phyloP scores from a whole-genome alignment of 2,797 vertebrate species.

The Paramormyrops hopkinsi region DNA sequence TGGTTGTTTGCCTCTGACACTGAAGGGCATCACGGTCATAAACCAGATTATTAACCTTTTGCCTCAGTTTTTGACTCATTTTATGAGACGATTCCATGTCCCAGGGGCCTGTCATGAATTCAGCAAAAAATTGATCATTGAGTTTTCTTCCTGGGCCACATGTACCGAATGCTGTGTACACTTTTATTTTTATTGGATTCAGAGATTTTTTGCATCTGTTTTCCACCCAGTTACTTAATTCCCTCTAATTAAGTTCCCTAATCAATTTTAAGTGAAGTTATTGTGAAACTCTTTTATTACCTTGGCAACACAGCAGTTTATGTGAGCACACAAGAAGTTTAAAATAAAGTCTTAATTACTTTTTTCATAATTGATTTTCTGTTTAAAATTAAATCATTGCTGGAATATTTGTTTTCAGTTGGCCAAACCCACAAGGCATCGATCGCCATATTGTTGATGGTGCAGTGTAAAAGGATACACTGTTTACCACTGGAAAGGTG shows the following conservation, averaged over 20 bases:
- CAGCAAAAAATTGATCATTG: neutral
- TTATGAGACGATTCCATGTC: neutral
- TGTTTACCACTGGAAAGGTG: neutral
- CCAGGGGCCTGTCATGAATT: neutral
- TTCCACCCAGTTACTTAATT: neutral
- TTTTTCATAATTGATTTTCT: slow-evolving; percentile 5
- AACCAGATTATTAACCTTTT: neutral
- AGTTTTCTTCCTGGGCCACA: neutral
- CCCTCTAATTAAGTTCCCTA: neutral
- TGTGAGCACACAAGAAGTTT: slow-evolving; percentile 47
- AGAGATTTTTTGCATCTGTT: neutral
- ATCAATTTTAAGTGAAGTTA: slow-evolving; percentile 5
- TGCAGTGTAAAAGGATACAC: neutral
- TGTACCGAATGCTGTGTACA: neutral
- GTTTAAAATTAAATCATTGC: neutral
- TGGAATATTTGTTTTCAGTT: neutral
- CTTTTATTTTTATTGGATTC: neutral
- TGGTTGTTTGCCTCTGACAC: slow-evolving; percentile 43
- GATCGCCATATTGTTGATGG: neutral
- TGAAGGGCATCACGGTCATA: slow-evolving; percentile 5
- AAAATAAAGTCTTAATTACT: slow-evolving; percentile 44
- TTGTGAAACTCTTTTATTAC: slow-evolving; percentile 46
- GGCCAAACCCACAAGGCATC: neutral
- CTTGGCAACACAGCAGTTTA: slow-evolving; percentile 54
- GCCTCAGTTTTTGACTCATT: neutral